Evolutionary conservation across 2,113 vertebrate species (phyloP), one percentile per base, ranked within the genome.

Genomic region (Melanerpes formicivorus): DNA sequence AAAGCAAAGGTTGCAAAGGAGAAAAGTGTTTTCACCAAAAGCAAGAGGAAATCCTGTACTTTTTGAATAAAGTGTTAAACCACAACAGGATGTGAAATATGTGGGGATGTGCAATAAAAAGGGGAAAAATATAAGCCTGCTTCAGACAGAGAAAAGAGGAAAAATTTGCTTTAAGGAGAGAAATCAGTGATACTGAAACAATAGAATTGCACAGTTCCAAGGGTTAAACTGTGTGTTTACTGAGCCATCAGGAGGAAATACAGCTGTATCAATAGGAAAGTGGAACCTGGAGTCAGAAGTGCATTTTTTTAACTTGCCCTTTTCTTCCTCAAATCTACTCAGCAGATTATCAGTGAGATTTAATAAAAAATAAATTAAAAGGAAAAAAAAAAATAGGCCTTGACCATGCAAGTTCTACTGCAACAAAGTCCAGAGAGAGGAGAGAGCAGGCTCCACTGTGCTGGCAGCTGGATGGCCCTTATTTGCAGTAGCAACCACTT

Each of bases 211-310:
- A 63, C 62, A 46, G 54, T 62, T 25, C 72, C 71, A 86, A 91
- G 84, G 30, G 87, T 82, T 93, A 81, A 93, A 90, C 6, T 74
- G 9, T 23, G 27, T 85, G 66, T 71, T 93, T 80, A 71, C 27
- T 40, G 48, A 93, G n/a, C 18, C 62, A 84, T 80, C 8, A 78
- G 65, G 54, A 63, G 78, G 32, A 86, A 93, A 59, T 46, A 70
- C 96, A 95, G 95, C 93, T 97, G 93, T 84, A 95, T 93, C 94
- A 96, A 95, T 93, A 96, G 72, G 52, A 90, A 92, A 58, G 16
- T 40, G 5, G 79, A 72, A 60, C 84, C 50, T 84, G 88, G 82
- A 96, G n/a, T 85, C 74, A 91, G 64, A 94, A 62, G 2, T n/a
- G 27, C 52, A 62, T 60, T 94, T 92, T 88, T 88, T 78, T 58